A percentile compares a stretch with the other conserved stretches of the same genome.
phyloP scores from a whole-genome alignment of 2,888 invertebrate species.

The Pachydiplax longipennis region DNA sequence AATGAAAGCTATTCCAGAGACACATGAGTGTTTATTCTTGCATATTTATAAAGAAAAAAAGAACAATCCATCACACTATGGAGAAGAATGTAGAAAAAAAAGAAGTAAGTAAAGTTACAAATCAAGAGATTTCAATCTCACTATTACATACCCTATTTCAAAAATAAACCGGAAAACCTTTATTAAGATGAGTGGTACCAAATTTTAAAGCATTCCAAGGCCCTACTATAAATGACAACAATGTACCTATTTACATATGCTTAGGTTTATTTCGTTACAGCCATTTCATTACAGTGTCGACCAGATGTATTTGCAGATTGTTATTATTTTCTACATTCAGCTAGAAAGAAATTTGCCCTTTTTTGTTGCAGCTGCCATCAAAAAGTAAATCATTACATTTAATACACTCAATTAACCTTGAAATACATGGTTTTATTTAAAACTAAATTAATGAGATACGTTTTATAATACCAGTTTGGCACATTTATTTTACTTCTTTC shows the following conservation, averaged over 20 bases:
- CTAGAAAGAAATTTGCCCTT: neutral
- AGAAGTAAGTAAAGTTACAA: neutral
- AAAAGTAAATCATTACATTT: neutral
- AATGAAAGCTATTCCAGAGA: neutral
- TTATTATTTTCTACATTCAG: neutral
- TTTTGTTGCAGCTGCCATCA: slow-evolving; percentile 20
- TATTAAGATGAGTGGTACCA: neutral
- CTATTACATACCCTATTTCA: neutral
- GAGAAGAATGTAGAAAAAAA: neutral
- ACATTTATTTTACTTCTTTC: neutral
- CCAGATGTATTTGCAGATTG: neutral
- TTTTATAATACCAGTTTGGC: slow-evolving; percentile 25
- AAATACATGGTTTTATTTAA: neutral
- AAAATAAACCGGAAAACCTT: neutral
- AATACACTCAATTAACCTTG: neutral
- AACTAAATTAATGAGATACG: neutral
- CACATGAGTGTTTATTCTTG: neutral
- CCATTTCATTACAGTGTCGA: neutral
- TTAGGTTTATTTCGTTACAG: neutral
- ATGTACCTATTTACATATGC: slow-evolving; percentile 7
- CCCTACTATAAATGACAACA: slow-evolving; percentile 17
- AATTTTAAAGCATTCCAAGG: neutral
- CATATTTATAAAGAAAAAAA: neutral
- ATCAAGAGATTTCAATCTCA: neutral
- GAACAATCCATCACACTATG: slow-evolving; percentile 26